Evolutionary conservation across 2,888 invertebrate species (phyloP).

Genomic region (Cacoxenus indagator): DNA sequence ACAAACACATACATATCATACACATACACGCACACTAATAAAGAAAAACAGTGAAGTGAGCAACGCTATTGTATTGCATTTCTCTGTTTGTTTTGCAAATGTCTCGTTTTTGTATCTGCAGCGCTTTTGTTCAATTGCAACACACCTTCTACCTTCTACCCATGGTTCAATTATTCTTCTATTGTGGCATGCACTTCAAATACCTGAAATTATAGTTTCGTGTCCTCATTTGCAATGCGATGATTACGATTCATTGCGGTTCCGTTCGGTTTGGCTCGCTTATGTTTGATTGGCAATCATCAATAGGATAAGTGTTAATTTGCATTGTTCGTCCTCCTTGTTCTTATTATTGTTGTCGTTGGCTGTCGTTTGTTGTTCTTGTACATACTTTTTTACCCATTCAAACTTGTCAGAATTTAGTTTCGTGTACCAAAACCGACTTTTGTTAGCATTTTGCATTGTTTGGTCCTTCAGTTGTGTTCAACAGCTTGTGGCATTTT

Average conservation of each 20-base stretch:
- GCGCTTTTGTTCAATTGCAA: background rate
- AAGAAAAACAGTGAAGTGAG: constrained; percentile 3
- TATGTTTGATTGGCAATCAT: constrained; percentile 34
- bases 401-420: background rate
- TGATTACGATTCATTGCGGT: background rate
- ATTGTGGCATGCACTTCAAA: background rate
- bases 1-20: too few relatives aligned
- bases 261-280: constrained; percentile 6
- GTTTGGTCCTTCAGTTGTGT: constrained; percentile 6
- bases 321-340: constrained; percentile 45
- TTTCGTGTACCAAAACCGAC: too few relatives aligned
- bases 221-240: background rate
- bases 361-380: too few relatives aligned
- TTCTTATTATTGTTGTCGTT: constrained; percentile 1
- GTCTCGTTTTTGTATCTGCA: background rate
- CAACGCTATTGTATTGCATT: constrained; percentile 6
- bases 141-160: background rate
- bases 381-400: constrained; percentile 16
- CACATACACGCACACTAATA: background rate
- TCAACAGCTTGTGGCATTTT: constrained; percentile 23
- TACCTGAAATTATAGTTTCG: background rate
- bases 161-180: background rate
- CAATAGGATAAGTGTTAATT: constrained; percentile 59
- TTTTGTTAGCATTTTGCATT: constrained; percentile 8
- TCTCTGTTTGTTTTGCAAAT: constrained; percentile 7